phyloP scores from a whole-genome alignment of 2,888 invertebrate genomes.

The Teleiodes luculella region DNA sequence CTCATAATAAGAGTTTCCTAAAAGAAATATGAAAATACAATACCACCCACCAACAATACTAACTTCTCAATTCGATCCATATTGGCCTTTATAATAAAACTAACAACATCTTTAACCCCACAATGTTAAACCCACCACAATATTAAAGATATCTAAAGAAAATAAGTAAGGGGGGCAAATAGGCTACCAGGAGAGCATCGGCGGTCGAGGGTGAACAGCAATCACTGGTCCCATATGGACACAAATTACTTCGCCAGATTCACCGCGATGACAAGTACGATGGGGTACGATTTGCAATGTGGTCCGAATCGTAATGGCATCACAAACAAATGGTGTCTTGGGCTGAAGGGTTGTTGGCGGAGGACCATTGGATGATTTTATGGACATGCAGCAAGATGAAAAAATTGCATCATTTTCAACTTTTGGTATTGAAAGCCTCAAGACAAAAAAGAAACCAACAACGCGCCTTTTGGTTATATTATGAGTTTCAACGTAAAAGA shows the following conservation, averaged over 20 bases:
- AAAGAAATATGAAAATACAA: no score
- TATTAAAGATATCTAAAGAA: conserved; percentile 63
- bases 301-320: conserved; percentile 29
- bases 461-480: no score
- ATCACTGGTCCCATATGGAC: conserved; percentile 76
- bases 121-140: conserved; percentile 36
- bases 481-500: no score
- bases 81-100: conserved; percentile 32
- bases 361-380: no score
- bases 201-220: conserved; percentile 62
- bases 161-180: conserved; percentile 58
- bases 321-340: conserved; percentile 25
- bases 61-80: conserved; percentile 6
- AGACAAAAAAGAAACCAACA: no score
- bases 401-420: no score
- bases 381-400: no score
- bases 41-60: not conserved
- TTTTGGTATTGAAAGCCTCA: no score
- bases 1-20: no score
- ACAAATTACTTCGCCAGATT: conserved; percentile 73
- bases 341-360: not conserved
- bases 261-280: conserved; percentile 67
- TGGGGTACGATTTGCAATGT: conserved; percentile 52
- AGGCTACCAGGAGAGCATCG: conserved; percentile 62
- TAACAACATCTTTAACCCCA: conserved; percentile 31